Evolutionary conservation across 2,888 invertebrate genomes (phyloP).

Genomic region (Thera obeliscata): DNA sequence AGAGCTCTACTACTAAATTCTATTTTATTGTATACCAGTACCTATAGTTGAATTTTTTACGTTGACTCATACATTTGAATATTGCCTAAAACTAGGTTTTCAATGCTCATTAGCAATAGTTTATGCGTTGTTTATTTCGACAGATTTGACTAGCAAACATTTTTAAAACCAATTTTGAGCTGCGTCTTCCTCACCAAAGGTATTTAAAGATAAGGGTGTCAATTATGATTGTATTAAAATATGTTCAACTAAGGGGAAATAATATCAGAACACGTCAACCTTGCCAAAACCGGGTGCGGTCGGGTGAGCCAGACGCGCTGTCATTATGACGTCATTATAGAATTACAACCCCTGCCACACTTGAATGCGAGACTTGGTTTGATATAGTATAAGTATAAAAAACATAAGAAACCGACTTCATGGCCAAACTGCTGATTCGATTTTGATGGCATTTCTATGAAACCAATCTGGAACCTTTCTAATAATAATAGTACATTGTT

Average conservation of each 20-base stretch:
- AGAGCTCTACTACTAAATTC: no score
- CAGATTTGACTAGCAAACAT: no score
- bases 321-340: slow-evolving; percentile 53
- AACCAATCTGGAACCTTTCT: no score
- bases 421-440: no score
- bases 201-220: slow-evolving; percentile 14
- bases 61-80: neutral
- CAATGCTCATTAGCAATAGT: no score
- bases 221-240: slow-evolving; percentile 12
- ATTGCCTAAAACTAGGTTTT: no score
- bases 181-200: neutral
- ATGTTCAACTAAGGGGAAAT: slow-evolving; percentile 6
- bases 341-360: slow-evolving; percentile 33
- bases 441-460: no score
- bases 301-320: slow-evolving; percentile 41
- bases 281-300: slow-evolving; percentile 54
- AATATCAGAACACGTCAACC: slow-evolving; percentile 38
- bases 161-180: no score
- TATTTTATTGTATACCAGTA: neutral
- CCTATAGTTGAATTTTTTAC: neutral
- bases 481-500: no score
- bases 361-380: neutral
- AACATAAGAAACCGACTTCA: no score
- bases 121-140: no score
- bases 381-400: neutral